These are phyloP conservation scores for Hyppa rectilinea DNA, from an alignment of 2,888 invertebrate genomes.

Conservation along the genomic window DNA sequence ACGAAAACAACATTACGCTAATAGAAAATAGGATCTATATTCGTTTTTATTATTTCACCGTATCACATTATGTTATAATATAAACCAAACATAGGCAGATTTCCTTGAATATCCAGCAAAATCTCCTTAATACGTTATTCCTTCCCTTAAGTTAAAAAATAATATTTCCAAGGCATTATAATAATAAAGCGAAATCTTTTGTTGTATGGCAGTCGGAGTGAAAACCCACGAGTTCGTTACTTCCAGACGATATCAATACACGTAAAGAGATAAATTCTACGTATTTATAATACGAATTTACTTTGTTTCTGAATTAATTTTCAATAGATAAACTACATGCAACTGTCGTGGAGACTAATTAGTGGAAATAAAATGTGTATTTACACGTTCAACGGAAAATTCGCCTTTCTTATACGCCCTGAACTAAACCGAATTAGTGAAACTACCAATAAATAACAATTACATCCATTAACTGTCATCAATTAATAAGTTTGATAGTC, in stretches of 20 bases:
- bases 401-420: conserved; percentile 1
- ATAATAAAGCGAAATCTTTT: conserved; percentile 48
- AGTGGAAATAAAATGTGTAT: neutral
- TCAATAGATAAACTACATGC: conserved; percentile 11
- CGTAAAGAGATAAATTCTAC: conserved; percentile 71
- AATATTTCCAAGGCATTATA: conserved; percentile 35
- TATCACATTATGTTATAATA: conserved; percentile 12
- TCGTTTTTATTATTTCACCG: conserved; percentile 12
- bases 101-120: conserved; percentile 18
- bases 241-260: conserved; percentile 69
- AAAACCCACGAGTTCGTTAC: conserved; percentile 34
- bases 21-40: conserved; percentile 17
- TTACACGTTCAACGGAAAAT: neutral
- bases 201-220: conserved; percentile 32
- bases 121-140: conserved; percentile 40
- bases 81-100: conserved; percentile 37
- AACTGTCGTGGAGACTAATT: too few relatives aligned
- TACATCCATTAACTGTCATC: neutral
- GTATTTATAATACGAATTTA: conserved; percentile 14
- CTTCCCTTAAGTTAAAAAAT: conserved; percentile 41
- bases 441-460: conserved; percentile 37
- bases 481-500: neutral
- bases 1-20: conserved; percentile 26
- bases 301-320: neutral
- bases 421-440: conserved; percentile 1